Conservation (phyloP, 2,797 vertebrate species). For the Gymnoscopelus braueri region DNA sequence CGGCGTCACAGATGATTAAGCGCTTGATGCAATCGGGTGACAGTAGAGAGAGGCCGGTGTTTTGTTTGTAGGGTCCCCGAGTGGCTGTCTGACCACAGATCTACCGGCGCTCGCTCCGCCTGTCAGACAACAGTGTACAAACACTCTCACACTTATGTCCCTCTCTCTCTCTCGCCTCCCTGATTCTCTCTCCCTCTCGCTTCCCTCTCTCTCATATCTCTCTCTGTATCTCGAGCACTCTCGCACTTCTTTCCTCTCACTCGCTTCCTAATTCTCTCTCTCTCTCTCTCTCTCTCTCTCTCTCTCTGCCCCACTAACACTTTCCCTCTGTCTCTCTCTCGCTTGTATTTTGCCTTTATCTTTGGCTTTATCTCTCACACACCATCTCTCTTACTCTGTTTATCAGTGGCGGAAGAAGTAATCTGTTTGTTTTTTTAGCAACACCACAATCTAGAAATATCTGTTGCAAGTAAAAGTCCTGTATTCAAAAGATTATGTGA, state of each 20-base stretch:
- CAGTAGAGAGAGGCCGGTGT: conserved; percentile 18
- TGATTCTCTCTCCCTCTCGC: conserved; percentile 9
- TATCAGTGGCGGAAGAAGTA: no score
- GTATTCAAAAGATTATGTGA: no score
- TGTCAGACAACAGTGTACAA: neutral
- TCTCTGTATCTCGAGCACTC: neutral
- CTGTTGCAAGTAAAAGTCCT: no score
- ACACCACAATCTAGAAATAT: no score
- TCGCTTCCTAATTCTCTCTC: neutral
- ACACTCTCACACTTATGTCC: neutral
- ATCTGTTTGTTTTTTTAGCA: no score
- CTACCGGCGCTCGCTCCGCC: neutral
- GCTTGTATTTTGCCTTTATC: neutral
- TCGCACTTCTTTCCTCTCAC: neutral
- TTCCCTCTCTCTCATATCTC: neutral
- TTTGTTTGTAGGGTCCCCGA: conserved; percentile 15
- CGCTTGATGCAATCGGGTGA: conserved; percentile 40
- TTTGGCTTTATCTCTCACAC: neutral
- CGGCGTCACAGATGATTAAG: conserved; percentile 58
- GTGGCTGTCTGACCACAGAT: conserved; percentile 10
- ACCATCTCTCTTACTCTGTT: neutral
- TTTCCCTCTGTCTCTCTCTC: neutral
- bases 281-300: neutral
- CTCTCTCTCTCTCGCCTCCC: conserved; percentile 1
- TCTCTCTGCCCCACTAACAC: neutral